These are phyloP conservation scores for Actinopyga echinites DNA, from an alignment of 53 echinoderm and acorn worm genomes.

Conservation along the genomic window DNA sequence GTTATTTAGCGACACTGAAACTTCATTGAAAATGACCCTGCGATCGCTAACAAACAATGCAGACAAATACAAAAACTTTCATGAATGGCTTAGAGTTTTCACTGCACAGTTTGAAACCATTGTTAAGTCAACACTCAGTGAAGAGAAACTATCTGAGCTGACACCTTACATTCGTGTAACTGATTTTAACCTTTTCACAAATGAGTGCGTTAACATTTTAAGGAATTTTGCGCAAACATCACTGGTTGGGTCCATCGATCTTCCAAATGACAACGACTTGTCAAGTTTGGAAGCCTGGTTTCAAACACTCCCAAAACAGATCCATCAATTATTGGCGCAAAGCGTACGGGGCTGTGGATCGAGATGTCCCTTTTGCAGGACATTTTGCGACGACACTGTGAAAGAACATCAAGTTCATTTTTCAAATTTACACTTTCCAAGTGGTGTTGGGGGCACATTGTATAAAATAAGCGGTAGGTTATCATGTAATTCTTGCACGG, in stretches of 20 bases:
- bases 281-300: neutral
- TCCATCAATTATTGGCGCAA: too few species aligned
- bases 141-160: neutral
- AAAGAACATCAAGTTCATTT: neutral
- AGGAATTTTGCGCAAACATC: neutral
- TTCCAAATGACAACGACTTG: neutral
- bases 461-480: neutral
- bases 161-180: neutral
- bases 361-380: too few species aligned
- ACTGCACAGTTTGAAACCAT: neutral
- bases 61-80: too few species aligned
- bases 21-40: neutral
- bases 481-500: neutral
- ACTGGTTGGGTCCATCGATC: neutral
- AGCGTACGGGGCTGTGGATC: neutral
- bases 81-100: neutral
- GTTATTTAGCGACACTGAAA: neutral
- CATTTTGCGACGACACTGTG: neutral
- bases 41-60: neutral
- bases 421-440: neutral
- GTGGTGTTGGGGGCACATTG: neutral
- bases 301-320: neutral
- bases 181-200: neutral
- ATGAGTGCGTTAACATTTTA: neutral
- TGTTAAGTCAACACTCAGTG: neutral